These are phyloP conservation scores for Scomber scombrus DNA, from an alignment of 2,113 vertebrate genomes.

Conservation along the genomic window DNA sequence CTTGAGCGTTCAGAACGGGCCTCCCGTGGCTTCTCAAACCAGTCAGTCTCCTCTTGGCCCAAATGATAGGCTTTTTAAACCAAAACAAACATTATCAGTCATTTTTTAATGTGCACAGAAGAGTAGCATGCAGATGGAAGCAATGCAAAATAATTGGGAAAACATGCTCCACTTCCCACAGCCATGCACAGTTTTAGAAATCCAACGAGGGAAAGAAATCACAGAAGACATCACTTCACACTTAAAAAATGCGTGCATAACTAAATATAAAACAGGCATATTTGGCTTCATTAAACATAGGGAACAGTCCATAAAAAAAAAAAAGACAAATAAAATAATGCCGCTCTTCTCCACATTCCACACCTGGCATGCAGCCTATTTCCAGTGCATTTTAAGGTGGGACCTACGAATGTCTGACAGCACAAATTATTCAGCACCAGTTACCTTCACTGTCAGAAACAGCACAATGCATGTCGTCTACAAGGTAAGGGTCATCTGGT, in stretches of 20 bases:
- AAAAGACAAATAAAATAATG: constrained; percentile 51
- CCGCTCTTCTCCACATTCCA: constrained; percentile 55
- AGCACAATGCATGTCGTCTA: constrained; percentile 98
- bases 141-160: constrained; percentile 83
- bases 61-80: constrained; percentile 99
- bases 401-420: constrained; percentile 60
- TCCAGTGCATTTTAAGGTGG: constrained; percentile 37
- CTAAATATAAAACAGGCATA: constrained; percentile 80
- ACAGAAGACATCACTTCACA: constrained; percentile 42
- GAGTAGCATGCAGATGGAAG: constrained; percentile 81
- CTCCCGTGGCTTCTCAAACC: constrained; percentile 99
- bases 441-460: constrained; percentile 99
- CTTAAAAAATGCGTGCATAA: constrained; percentile 66
- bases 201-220: constrained; percentile 29
- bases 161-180: constrained; percentile 78
- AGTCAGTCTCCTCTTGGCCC: constrained; percentile 99
- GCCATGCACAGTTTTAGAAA: constrained; percentile 65
- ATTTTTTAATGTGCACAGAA: constrained; percentile 58
- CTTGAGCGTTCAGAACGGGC: constrained; percentile 94
- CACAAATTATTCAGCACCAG: constrained; percentile 88
- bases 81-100: constrained; percentile 90
- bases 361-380: constrained; percentile 79
- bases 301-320: constrained; percentile 49
- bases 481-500: constrained; percentile 95
- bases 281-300: constrained; percentile 69